phyloP scores from a whole-genome alignment of 2,888 invertebrate genomes.

The Eupithecia centaureata region DNA sequence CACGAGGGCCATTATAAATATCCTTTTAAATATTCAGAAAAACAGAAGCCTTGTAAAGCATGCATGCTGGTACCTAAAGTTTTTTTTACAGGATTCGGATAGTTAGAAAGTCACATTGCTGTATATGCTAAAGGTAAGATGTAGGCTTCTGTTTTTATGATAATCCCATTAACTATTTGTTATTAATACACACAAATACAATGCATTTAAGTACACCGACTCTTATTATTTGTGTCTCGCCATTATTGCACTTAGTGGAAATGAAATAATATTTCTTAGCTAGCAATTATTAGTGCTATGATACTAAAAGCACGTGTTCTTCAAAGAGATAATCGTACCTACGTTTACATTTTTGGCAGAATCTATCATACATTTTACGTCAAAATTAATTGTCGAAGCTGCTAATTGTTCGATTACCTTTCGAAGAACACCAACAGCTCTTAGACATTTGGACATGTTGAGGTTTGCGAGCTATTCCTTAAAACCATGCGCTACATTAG shows the following conservation, averaged over 20 bases:
- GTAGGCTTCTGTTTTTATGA: conserved; percentile 71
- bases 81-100: conserved; percentile 74
- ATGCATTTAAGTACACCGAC: not conserved
- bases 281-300: not conserved
- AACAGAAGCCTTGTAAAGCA: conserved; percentile 58
- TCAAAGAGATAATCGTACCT: not conserved
- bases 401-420: not conserved
- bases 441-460: no score
- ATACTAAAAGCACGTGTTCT: not conserved
- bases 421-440: not conserved
- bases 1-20: conserved; percentile 14
- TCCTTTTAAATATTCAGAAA: conserved; percentile 43
- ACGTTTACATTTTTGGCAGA: not conserved
- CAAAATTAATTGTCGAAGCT: not conserved
- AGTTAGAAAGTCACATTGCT: conserved; percentile 79
- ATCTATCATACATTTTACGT: not conserved
- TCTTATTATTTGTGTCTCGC: not conserved
- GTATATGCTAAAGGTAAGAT: conserved; percentile 73
- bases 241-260: not conserved
- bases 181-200: not conserved
- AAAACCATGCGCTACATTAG: not conserved
- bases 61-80: conserved; percentile 32
- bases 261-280: not conserved
- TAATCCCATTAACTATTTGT: conserved; percentile 43
- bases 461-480: not conserved